Base-by-base conservation (phyloP, 2,113 vertebrate genomes). In the Cinclus cinclus region DNA sequence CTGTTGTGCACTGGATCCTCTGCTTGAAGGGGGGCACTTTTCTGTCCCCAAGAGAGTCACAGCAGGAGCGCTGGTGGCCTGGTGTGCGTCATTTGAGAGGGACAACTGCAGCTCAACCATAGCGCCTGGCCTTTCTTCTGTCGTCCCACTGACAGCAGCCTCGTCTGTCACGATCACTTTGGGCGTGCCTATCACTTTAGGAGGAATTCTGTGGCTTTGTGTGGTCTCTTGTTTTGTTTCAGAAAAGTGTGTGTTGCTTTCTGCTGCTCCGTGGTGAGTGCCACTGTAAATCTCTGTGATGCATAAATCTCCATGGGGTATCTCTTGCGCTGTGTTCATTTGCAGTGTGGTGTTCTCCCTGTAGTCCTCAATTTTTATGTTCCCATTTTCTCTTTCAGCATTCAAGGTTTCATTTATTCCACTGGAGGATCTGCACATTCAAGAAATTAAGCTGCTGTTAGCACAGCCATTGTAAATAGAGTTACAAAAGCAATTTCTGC, bases 21-120 rank as follows among this genome's bases (percentile, higher is more conserved):
- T 73, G 93, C 91, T 98, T 95, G 94, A 56, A 90, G 91, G 60
- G 76, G 35, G 44, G 7, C 70, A 47, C 35, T 95, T 92, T 75
- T 98, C 98, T 59, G 97, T 80, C 76, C 98, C 98, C 47, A 67
- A 62, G 74, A 98, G 96, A 94, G 97, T 97, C 67, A 98, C 97
- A 28, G 96, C 93, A 56, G 98, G 96, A 55, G 94, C 62, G 33
- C 18, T 95, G 28, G 81, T 58, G 53, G 96, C 94, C 9, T 97
- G 95, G 68, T 96, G 92, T 2, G 46, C 74, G 10, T 98, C 98
- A 82, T 97, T 96, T 9, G 98, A 91, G 44, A 99, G 97, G 56
- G 98, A 98, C 82, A 99, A 92, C 94, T 99, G 99, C 68, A 99
- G 95, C 97, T 99, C 98, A 12, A 99, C 98, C 95, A 98, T 65